These are phyloP conservation scores for Mesochorus sp. DNA, from an alignment of 2,888 invertebrate genomes.

Conservation along the genomic window DNA sequence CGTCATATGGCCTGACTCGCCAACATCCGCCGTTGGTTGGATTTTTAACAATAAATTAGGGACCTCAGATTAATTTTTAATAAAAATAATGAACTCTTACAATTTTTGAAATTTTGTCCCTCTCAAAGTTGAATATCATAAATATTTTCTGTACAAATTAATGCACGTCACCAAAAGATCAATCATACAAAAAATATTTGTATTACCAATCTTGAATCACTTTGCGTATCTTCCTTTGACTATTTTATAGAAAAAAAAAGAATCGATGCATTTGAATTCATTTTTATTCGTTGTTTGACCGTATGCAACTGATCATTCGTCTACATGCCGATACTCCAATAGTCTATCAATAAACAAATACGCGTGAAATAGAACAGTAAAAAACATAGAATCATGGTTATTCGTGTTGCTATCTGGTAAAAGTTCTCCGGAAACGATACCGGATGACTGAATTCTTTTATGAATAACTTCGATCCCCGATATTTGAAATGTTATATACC, in stretches of 20 bases:
- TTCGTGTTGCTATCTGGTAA: not conserved
- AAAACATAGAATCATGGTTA: slow-evolving; percentile 11
- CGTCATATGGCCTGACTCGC: too few species aligned
- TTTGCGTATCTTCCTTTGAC: not conserved
- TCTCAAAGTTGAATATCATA: too few species aligned
- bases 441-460: slow-evolving; percentile 32
- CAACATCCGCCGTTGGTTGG: too few species aligned
- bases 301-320: slow-evolving; percentile 47
- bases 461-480: slow-evolving; percentile 35
- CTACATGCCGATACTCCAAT: not conserved
- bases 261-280: slow-evolving; percentile 7
- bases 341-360: slow-evolving; percentile 18
- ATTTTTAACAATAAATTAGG: too few species aligned
- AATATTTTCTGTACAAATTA: too few species aligned
- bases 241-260: too few species aligned
- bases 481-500: slow-evolving; percentile 7
- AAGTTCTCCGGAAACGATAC: slow-evolving; percentile 45
- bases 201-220: too few species aligned
- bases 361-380: slow-evolving; percentile 12
- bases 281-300: slow-evolving; percentile 22
- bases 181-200: too few species aligned
- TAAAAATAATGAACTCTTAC: too few species aligned
- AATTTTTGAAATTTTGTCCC: too few species aligned
- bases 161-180: too few species aligned
- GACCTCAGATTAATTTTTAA: too few species aligned